Evolutionary conservation across 1,140 invertebrate genomes (phyloP).

Genomic region (Pseudobourletiella spinata): DNA sequence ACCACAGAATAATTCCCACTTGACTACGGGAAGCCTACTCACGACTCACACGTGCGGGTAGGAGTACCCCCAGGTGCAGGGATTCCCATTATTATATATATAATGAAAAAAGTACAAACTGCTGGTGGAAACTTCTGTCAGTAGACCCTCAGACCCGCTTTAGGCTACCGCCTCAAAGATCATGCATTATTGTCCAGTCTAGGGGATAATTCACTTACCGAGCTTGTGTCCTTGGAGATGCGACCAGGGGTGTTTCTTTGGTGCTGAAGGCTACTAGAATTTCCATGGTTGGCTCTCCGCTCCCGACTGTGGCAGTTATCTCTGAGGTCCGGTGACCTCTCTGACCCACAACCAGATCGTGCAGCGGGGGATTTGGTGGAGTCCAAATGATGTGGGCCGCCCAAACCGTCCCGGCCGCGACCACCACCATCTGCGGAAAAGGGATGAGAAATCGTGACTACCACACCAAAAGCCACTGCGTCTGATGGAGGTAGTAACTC

Average conservation of each 20-base stretch:
- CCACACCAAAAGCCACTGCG: background rate
- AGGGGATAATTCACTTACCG: too few relatives aligned
- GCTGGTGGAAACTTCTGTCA: too few relatives aligned
- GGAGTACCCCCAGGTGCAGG: too few relatives aligned
- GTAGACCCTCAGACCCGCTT: too few relatives aligned
- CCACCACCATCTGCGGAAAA: constrained; percentile 23
- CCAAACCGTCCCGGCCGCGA: constrained; percentile 21
- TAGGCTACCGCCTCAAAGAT: too few relatives aligned
- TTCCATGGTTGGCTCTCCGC: constrained; percentile 18
- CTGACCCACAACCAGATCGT: constrained; percentile 14
- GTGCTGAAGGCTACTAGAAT: constrained; percentile 5
- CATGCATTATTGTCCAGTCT: too few relatives aligned
- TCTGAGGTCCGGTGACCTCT: constrained; percentile 27
- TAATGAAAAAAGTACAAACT: too few relatives aligned
- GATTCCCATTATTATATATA: too few relatives aligned
- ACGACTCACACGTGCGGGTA: too few relatives aligned
- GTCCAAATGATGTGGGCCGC: constrained; percentile 25
- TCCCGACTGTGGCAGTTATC: constrained; percentile 25
- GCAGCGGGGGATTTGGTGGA: constrained; percentile 22
- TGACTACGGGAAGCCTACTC: too few relatives aligned
- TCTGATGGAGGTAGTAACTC: background rate
- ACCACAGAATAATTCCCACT: too few relatives aligned
- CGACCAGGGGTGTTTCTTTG: constrained; percentile 22
- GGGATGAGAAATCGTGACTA: too few relatives aligned
- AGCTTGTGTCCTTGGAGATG: constrained; percentile 19